Evolutionary conservation across 2,113 vertebrate genomes (phyloP).

Genomic region (Rallus limicola): DNA sequence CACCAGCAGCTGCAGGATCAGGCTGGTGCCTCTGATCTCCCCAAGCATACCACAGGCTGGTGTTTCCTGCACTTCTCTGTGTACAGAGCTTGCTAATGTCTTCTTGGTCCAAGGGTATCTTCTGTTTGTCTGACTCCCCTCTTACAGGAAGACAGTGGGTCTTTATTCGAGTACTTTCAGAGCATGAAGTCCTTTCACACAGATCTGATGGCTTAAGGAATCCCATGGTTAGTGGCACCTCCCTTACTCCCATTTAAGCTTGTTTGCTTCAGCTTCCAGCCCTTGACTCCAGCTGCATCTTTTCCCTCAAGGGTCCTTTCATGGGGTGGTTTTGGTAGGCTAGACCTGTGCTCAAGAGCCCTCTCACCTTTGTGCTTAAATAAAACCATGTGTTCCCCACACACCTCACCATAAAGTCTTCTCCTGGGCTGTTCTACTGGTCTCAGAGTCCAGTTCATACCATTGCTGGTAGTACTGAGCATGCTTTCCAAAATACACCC

Average conservation of each 20-base stretch:
- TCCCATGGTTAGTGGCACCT: background rate
- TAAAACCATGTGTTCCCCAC: fast-evolving
- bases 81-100: fast-evolving
- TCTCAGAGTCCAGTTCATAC: background rate
- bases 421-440: background rate
- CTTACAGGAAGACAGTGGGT: background rate
- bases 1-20: background rate
- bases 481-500: background rate
- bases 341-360: background rate
- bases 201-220: background rate
- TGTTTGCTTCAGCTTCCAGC: background rate
- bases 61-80: no score
- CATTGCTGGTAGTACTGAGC: fast-evolving
- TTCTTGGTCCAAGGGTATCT: background rate
- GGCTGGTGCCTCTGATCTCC: background rate
- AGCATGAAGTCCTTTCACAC: background rate
- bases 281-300: background rate
- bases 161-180: background rate
- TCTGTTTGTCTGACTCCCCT: background rate
- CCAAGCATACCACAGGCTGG: fast-evolving
- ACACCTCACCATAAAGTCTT: background rate
- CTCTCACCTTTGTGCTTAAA: background rate
- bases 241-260: background rate
- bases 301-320: background rate
- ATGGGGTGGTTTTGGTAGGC: background rate